phyloP scores from a whole-genome alignment of 2,888 invertebrate species.

The Cephus nigrinus region DNA sequence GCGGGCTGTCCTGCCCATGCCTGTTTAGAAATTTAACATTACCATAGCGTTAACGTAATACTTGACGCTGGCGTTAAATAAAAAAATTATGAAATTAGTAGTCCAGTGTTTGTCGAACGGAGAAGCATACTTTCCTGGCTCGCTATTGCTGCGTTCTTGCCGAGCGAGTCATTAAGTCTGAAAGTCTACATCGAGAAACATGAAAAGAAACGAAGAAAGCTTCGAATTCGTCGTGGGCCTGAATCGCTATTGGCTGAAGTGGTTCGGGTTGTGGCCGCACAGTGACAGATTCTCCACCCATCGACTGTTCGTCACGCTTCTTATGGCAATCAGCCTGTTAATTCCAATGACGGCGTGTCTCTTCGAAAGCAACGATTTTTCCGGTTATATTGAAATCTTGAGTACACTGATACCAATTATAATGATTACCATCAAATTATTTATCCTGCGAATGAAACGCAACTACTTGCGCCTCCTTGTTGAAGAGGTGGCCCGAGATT shows the following conservation, averaged over 20 bases:
- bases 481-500: constrained; percentile 10
- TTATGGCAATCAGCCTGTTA: constrained; percentile 4
- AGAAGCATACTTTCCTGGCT: too few species aligned
- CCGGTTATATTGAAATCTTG: constrained; percentile 5
- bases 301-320: constrained; percentile 4
- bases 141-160: too few species aligned
- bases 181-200: neutral
- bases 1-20: too few species aligned
- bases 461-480: constrained; percentile 3
- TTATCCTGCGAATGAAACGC: constrained; percentile 3
- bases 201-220: neutral
- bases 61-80: too few species aligned
- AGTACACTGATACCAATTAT: constrained; percentile 7
- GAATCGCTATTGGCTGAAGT: constrained; percentile 14
- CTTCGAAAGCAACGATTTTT: neutral
- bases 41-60: too few species aligned
- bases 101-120: too few species aligned
- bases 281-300: constrained; percentile 12
- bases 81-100: too few species aligned
- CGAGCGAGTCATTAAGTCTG: too few species aligned
- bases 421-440: constrained; percentile 4
- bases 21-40: too few species aligned
- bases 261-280: constrained; percentile 22
- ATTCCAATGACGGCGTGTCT: constrained; percentile 10
- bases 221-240: constrained; percentile 14